Conservation (phyloP, 2,888 invertebrate species). For the Tetragonula carbonaria region DNA sequence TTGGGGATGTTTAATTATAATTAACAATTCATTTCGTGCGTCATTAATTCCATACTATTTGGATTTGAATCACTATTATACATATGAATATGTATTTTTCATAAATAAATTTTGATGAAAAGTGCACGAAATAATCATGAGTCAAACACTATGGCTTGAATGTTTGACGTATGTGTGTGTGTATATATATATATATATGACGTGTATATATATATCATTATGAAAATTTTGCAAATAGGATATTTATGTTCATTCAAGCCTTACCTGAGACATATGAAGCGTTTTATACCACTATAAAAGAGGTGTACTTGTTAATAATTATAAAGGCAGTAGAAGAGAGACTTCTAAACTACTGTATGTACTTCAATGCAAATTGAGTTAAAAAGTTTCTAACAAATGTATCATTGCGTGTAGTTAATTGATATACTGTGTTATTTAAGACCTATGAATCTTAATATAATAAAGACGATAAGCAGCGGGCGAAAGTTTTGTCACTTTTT, state of each 20-base stretch:
- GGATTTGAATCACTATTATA: constrained; percentile 32
- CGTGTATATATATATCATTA: neutral
- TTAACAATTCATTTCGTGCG: constrained; percentile 38
- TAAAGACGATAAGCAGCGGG: constrained; percentile 33
- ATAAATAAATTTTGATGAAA: constrained; percentile 7
- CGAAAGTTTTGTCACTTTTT: constrained; percentile 13
- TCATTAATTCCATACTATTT: constrained; percentile 40
- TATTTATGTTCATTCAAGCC: constrained; percentile 51
- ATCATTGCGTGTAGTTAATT: constrained; percentile 48
- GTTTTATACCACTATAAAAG: constrained; percentile 47
- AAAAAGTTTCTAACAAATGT: constrained; percentile 54
- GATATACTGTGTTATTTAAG: constrained; percentile 52
- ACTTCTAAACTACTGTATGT: constrained; percentile 55
- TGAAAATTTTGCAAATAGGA: constrained; percentile 31
- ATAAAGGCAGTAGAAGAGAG: constrained; percentile 28
- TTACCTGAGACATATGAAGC: constrained; percentile 55
- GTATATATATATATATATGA: too few relatives aligned
- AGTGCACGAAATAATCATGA: neutral
- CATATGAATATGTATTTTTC: constrained; percentile 24
- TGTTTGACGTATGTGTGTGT: constrained; percentile 35
- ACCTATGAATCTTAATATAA: constrained; percentile 41
- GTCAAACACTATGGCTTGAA: constrained; percentile 37
- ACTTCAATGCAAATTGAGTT: constrained; percentile 53
- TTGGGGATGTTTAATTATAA: constrained; percentile 17
- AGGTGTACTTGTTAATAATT: constrained; percentile 58